Conservation (phyloP, 2,888 invertebrate genomes). For the Polyommatus iphigenia region DNA sequence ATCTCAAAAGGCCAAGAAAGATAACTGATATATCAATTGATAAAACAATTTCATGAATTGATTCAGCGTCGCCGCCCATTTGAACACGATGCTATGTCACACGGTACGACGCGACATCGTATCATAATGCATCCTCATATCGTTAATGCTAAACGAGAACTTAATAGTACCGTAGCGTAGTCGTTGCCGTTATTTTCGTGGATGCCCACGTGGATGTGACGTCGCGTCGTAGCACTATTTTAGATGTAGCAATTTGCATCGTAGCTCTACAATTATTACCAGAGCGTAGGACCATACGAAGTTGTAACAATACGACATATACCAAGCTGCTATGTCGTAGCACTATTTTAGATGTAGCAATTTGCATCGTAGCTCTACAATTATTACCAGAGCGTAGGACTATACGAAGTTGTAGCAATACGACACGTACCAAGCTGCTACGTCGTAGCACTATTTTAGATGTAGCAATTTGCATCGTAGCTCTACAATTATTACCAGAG, state of each 20-base stretch:
- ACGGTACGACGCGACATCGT: neutral
- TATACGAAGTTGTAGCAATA: neutral
- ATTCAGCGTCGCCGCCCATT: neutral
- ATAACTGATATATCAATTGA: neutral
- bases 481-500: neutral
- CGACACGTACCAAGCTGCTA: neutral
- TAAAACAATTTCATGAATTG: neutral
- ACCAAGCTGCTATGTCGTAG: neutral
- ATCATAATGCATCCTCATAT: neutral
- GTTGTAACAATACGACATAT: neutral
- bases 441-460: neutral
- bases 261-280: neutral
- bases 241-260: too few species aligned
- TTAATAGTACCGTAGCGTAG: too few species aligned
- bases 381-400: too few species aligned
- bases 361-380: neutral
- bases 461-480: too few species aligned
- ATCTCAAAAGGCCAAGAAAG: constrained; percentile 5
- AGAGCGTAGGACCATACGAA: too few species aligned
- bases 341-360: neutral
- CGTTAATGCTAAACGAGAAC: too few species aligned
- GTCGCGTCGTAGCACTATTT: neutral
- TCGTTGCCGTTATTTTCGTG: too few species aligned
- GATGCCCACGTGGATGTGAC: too few species aligned
- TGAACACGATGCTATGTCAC: neutral